phyloP scores from a whole-genome alignment of 2,888 invertebrate genomes.

The Rugalucina vietnamica region DNA sequence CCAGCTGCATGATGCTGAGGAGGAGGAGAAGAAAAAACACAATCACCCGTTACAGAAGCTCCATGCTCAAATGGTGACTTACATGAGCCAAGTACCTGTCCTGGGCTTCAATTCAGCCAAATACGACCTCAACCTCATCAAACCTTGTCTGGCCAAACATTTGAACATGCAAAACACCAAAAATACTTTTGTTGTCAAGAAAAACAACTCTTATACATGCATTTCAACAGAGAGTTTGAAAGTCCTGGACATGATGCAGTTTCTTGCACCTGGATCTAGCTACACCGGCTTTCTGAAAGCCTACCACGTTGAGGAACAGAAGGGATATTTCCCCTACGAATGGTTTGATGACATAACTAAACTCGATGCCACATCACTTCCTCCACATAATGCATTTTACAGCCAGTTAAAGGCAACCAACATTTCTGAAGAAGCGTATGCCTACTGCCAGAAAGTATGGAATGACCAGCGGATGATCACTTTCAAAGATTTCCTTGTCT shows the following conservation, averaged over 20 bases:
- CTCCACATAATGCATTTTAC: not conserved
- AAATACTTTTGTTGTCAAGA: constrained; percentile 33
- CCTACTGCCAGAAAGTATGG: constrained; percentile 50
- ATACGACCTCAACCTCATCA: constrained; percentile 53
- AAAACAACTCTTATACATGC: constrained; percentile 34
- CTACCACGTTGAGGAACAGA: constrained; percentile 46
- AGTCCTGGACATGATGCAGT: constrained; percentile 54
- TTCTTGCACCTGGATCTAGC: constrained; percentile 48
- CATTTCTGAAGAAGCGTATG: constrained; percentile 28
- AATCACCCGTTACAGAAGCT: constrained; percentile 17
- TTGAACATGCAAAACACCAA: constrained; percentile 32
- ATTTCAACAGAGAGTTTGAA: constrained; percentile 28
- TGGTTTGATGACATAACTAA: not conserved
- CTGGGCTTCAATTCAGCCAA: constrained; percentile 55
- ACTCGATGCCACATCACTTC: not conserved
- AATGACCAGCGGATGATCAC: constrained; percentile 46
- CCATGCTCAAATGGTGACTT: constrained; percentile 2
- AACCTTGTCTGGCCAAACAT: constrained; percentile 24
- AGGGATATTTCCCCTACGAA: constrained; percentile 30
- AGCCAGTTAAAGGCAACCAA: constrained; percentile 23
- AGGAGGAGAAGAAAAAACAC: not conserved
- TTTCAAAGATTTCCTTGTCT: constrained; percentile 58
- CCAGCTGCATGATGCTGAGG: too few species aligned
- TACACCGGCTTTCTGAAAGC: constrained; percentile 58
- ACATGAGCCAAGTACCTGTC: constrained; percentile 29